Conservation (phyloP, 2,888 invertebrate species). For the Osedax frankpressi region DNA sequence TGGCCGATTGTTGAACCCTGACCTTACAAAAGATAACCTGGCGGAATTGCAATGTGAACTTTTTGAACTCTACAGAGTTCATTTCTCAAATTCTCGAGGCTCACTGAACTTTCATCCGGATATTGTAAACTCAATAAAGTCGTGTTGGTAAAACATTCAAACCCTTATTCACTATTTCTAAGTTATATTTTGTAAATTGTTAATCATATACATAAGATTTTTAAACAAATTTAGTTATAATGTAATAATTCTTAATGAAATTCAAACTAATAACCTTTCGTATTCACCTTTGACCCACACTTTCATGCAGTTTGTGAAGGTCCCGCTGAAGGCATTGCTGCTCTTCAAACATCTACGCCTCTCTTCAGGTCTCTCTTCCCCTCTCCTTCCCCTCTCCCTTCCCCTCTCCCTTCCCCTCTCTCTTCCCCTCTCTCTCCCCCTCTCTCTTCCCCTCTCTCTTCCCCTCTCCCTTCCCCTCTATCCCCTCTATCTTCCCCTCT, state of each 20-base stretch:
- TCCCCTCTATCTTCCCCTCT: neutral
- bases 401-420: neutral
- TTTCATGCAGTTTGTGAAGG: conserved; percentile 53
- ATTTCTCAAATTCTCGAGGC: conserved; percentile 51
- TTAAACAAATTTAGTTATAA: too few relatives aligned
- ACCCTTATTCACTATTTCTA: too few relatives aligned
- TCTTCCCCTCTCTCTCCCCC: neutral
- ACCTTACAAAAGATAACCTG: conserved; percentile 56
- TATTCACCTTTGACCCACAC: too few relatives aligned
- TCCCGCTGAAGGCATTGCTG: conserved; percentile 55
- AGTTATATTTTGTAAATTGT: too few relatives aligned
- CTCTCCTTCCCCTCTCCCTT: neutral
- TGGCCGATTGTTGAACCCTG: conserved; percentile 63
- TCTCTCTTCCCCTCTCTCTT: neutral
- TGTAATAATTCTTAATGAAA: too few relatives aligned
- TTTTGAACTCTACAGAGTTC: conserved; percentile 52
- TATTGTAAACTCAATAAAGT: conserved; percentile 52
- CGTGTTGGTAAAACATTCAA: too few relatives aligned
- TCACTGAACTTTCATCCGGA: conserved; percentile 53
- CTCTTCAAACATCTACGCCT: conserved; percentile 63
- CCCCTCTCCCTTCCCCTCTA: neutral
- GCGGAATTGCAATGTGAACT: conserved; percentile 57
- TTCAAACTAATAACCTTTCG: too few relatives aligned
- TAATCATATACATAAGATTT: too few relatives aligned
- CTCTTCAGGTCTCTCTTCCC: conserved; percentile 50